These are phyloP conservation scores for Pseudomugil tenellus DNA, from an alignment of 2,797 vertebrate species.

Conservation along the genomic window DNA sequence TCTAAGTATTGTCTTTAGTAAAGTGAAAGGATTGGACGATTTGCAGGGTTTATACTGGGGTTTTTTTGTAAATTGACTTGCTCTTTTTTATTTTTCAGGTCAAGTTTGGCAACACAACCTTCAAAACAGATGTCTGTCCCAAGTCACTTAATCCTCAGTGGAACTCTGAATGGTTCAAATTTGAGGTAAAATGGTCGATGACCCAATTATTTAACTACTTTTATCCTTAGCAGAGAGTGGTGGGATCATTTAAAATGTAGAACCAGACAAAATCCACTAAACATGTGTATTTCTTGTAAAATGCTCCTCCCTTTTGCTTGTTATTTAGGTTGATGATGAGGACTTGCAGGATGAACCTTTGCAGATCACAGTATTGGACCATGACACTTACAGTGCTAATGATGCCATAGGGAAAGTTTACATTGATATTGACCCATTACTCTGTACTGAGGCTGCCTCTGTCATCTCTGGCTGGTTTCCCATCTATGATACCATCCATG, in stretches of 20 bases:
- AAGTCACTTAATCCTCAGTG: slow-evolving; percentile 99
- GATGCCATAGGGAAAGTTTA: slow-evolving; percentile 99
- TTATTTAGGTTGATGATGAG: slow-evolving; percentile 93
- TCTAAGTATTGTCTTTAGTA: not conserved
- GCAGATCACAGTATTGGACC: slow-evolving; percentile 97
- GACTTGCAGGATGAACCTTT: slow-evolving; percentile 97
- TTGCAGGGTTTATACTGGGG: not conserved
- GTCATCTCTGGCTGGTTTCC: slow-evolving; percentile 99
- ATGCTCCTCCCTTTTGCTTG: not conserved
- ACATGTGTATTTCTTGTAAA: not conserved
- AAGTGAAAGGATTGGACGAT: not conserved
- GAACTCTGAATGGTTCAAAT: slow-evolving; percentile 99
- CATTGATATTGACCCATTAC: slow-evolving; percentile 96
- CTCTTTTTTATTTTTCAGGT: slow-evolving; percentile 82
- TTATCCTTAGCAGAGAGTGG: accelerated
- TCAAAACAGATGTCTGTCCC: slow-evolving; percentile 96
- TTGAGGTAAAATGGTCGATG: slow-evolving; percentile 87
- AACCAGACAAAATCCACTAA: not conserved
- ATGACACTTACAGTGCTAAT: slow-evolving; percentile 98
- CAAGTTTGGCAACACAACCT: slow-evolving; percentile 98
- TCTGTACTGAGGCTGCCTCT: slow-evolving; percentile 94
- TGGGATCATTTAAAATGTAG: not conserved
- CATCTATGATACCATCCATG: slow-evolving; percentile 98
- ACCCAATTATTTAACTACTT: not conserved
- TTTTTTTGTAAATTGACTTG: not conserved